Evolutionary conservation across 2,113 vertebrate species (phyloP), one percentile per base, ranked within the genome.

Genomic region (Etia nguti): DNA sequence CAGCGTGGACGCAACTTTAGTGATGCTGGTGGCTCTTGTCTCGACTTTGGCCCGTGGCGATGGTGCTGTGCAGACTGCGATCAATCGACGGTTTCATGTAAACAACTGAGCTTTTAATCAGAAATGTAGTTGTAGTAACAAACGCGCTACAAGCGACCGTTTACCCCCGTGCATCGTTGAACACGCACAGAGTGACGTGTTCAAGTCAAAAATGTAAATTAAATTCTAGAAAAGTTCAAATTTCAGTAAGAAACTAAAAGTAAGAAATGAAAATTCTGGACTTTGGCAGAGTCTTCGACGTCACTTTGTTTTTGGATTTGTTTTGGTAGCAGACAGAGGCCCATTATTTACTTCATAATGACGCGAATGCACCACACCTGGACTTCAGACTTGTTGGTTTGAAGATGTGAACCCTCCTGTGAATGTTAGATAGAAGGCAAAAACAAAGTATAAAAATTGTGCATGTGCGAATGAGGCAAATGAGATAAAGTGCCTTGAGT

Each of bases 291-390:
- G 2, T 60, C 26, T 31, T 60, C 15, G 8, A 9, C 1, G 0
- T 60, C 57, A 0, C 57, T 60, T 60, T 60, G 57, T 34, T 60
- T 16, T 34, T 60, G 57, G 31, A 31, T 60, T 10, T 31, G 16
- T 34, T 60, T 62, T 20, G 59, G 0, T 62, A 20, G 9, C 29
- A 20, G 16, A 60, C 29, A 4, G 9, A 62, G 59, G 7, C 26
- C 4, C 6, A n/a, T 20, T 9, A 43, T 26, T 10, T 46, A 73
- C 22, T 46, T 18, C 68, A 73, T 46, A 3, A 24, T 1, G n/a
- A 43, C 0, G 0, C n/a, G 2, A 70, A 0, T 0, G n/a, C 65
- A 4, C 38, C 65, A 6, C 13, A 46, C 26, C 22, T 22, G 34
- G 20, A 68, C 20, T 73, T 73, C 38, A 73, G 22, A 10, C 36